Conservation (phyloP, 1,140 invertebrate genomes). For the Aphaenogaster floridana region DNA sequence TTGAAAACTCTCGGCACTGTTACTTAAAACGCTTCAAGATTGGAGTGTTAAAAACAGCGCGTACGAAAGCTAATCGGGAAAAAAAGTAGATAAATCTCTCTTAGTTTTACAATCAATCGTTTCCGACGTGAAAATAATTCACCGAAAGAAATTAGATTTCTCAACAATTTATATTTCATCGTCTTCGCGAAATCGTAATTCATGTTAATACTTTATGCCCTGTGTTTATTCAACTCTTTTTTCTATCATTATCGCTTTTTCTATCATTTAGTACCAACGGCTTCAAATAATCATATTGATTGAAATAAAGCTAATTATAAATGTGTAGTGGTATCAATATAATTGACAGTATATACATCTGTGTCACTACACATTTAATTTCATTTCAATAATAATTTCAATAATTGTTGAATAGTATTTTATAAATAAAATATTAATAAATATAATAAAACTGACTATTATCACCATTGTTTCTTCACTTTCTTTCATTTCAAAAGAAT, state of each 20-base stretch:
- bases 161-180: background rate
- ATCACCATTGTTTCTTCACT: background rate
- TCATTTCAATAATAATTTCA: background rate
- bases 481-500: background rate
- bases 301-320: background rate
- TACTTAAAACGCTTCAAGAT: conserved; percentile 19
- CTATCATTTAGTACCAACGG: background rate
- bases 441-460: background rate
- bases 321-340: no score
- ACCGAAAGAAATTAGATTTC: background rate
- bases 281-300: background rate
- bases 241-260: background rate
- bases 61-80: background rate
- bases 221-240: no score
- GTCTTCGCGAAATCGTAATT: background rate
- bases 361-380: background rate
- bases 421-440: no score
- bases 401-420: background rate
- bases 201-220: no score
- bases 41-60: background rate
- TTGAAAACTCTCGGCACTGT: background rate
- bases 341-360: no score
- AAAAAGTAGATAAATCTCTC: background rate
- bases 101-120: background rate
- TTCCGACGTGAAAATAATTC: conserved; percentile 2